A percentile compares a stretch with the other conserved stretches of the same genome.
Conservation (phyloP, 2,113 vertebrate species). For the Notarius quadriscutis region DNA sequence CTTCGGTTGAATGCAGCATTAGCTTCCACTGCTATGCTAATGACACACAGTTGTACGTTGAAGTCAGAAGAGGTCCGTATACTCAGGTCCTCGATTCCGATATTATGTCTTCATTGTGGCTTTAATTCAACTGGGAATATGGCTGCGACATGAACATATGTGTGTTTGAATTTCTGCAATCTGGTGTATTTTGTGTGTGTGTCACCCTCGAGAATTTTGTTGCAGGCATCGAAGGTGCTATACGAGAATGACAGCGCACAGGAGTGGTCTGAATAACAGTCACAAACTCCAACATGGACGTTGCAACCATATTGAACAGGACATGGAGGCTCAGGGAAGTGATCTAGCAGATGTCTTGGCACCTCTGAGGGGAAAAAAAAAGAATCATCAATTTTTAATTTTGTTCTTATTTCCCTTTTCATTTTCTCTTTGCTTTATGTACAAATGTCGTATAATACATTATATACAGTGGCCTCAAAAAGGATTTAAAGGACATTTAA, state of each 20-base stretch:
- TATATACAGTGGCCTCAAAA: not conserved
- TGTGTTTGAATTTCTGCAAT: not conserved
- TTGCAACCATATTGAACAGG: conserved; percentile 32
- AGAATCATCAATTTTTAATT: not conserved
- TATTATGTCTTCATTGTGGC: not conserved
- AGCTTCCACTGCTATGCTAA: too few relatives aligned
- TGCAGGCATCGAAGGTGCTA: not conserved
- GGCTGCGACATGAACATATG: not conserved
- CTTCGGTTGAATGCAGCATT: not conserved
- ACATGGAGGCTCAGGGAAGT: not conserved
- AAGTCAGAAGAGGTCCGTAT: not conserved
- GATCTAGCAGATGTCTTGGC: not conserved
- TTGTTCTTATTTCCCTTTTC: not conserved
- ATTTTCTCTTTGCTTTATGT: not conserved
- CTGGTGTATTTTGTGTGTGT: not conserved
- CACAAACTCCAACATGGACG: conserved; percentile 10
- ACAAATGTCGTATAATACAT: not conserved
- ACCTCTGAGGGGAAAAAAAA: conserved; percentile 6
- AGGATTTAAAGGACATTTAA: too few relatives aligned
- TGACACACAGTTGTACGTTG: not conserved
- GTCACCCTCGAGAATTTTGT: conserved; percentile 6
- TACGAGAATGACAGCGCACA: conserved; percentile 15
- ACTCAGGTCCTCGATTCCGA: not conserved
- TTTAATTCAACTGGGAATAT: not conserved
- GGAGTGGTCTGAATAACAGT: conserved; percentile 33